Evolutionary conservation across 2,797 vertebrate species (phyloP), one percentile per base, ranked within the genome.

Genomic region (Enteromius anoplus): DNA sequence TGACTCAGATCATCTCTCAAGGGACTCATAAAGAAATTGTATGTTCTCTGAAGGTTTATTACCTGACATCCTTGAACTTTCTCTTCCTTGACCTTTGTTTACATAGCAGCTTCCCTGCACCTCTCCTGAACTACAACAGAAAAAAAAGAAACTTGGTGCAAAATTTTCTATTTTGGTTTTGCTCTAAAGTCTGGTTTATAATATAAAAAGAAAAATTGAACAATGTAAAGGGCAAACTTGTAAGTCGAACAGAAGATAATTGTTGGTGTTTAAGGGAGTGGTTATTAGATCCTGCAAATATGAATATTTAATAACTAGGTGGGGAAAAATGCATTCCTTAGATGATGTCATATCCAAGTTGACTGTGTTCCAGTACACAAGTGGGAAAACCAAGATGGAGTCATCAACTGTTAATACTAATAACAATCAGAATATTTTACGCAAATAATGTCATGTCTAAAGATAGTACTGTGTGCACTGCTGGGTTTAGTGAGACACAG

Each of bases 11-110:
- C 32, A 55, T 37, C 29, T 64, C 69, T 65, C 45, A 32, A 60
- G 51, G 32, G 78, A 62, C n/a, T 29, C n/a, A 10, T 60, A 29
- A 45, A 37, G 1, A 64, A 47, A 53, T 26, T 51, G 14, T 60
- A 45, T 70, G 78, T 47, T 71, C 40, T 32, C 26, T 78, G 17
- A 65, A 34, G 75, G 58, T 19, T 17, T 51, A 65, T 72, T 65
- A 60, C 1, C n/a, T 45, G 26, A 60, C 26, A 14, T 47, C 29
- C 42, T 49, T 66, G 45, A 49, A 64, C 55, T 37, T 51, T 64
- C 1, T 29, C 6, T 47, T 29, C 29, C 14, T 37, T 72, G 42
- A 49, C 58, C n/a, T 70, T 70, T 14, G 62, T 51, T 60, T 49
- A 10, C 34, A 70, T 14, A 29, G 9, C 23, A 12, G 40, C 1